Evolutionary conservation across 2,113 vertebrate genomes (phyloP).

Genomic region (Apteryx mantelli): DNA sequence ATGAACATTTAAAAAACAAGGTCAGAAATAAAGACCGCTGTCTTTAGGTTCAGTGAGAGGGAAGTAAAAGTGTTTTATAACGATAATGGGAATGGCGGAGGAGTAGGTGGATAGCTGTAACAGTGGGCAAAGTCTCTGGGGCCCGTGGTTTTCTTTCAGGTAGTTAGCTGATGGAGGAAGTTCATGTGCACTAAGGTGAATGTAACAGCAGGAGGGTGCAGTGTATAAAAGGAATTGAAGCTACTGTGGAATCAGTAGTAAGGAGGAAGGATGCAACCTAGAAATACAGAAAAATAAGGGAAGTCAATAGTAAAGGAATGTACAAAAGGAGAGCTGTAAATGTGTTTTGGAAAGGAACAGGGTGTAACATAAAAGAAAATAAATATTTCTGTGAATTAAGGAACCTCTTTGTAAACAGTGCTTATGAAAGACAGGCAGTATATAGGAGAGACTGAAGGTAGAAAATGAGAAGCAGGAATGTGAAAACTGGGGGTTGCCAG

Average conservation of each 20-base stretch:
- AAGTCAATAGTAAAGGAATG: neutral
- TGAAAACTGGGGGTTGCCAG: neutral
- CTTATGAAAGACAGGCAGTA: neutral
- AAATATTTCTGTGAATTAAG: neutral
- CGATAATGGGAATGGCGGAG: neutral
- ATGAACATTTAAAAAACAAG: neutral
- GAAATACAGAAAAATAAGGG: neutral
- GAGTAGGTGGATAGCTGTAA: neutral
- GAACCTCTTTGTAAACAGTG: neutral
- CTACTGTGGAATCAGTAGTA: neutral
- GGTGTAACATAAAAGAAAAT: neutral
- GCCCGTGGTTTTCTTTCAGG: neutral
- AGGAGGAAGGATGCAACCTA: neutral
- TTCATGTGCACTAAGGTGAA: neutral
- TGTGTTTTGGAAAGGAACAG: neutral
- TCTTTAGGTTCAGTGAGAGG: neutral
- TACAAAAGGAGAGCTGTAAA: neutral
- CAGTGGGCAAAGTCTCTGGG: neutral
- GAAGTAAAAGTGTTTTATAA: neutral
- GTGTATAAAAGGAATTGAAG: neutral
- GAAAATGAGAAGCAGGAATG: neutral
- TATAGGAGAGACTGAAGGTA: neutral
- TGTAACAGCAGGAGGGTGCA: neutral
- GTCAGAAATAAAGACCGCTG: neutral
- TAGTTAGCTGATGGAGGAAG: neutral